Conservation (phyloP, 2,113 vertebrate genomes). For the Aspidoscelis tigris region DNA sequence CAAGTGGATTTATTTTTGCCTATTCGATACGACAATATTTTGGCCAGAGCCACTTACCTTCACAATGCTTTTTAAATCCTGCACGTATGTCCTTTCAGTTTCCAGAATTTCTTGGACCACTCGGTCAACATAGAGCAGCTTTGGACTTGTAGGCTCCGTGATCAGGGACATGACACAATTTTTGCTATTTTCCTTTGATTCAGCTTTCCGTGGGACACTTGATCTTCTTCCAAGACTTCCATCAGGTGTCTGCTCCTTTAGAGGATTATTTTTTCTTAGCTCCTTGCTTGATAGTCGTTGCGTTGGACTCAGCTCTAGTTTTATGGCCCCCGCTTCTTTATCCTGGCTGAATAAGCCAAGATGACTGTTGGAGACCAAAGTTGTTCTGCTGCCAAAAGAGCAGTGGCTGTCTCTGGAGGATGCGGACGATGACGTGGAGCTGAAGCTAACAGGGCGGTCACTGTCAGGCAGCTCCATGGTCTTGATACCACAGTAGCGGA, state of each 20-base stretch:
- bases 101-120: slow-evolving; percentile 97
- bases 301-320: slow-evolving; percentile 89
- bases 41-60: slow-evolving; percentile 80
- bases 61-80: slow-evolving; percentile 93
- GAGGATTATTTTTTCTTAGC: slow-evolving; percentile 49
- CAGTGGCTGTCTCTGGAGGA: slow-evolving; percentile 96
- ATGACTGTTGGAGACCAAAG: slow-evolving; percentile 85
- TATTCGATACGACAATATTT: background rate
- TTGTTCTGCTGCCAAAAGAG: slow-evolving; percentile 91
- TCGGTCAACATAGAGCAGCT: slow-evolving; percentile 92
- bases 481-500: slow-evolving; percentile 76
- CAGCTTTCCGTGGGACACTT: slow-evolving; percentile 59
- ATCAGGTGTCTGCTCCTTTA: slow-evolving; percentile 56
- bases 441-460: slow-evolving; percentile 94
- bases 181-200: slow-evolving; percentile 72
- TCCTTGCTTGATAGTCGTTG: slow-evolving; percentile 80
- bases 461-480: slow-evolving; percentile 92
- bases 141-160: slow-evolving; percentile 79
- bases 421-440: slow-evolving; percentile 95
- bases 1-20: background rate
- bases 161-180: slow-evolving; percentile 58
- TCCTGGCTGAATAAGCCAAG: slow-evolving; percentile 84
- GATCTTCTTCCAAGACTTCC: slow-evolving; percentile 58
- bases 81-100: slow-evolving; percentile 94
- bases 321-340: slow-evolving; percentile 89